Conservation (phyloP, 2,113 vertebrate species). For the Alexandromys fortis region DNA sequence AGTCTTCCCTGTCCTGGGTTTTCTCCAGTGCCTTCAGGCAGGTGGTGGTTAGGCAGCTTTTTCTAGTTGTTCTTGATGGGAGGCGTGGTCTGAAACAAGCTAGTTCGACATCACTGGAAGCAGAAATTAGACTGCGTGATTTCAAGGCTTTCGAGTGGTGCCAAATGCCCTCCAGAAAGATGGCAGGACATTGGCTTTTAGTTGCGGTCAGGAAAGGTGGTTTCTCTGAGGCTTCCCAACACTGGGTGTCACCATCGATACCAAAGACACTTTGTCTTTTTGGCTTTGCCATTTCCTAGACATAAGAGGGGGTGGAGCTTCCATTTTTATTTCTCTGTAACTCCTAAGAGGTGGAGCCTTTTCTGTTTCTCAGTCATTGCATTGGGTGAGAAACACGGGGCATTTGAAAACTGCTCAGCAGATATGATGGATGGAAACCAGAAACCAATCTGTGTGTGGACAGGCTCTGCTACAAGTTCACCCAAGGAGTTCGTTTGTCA, state of each 20-base stretch:
- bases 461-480: neutral
- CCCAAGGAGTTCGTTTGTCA: neutral
- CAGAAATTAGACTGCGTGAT: neutral
- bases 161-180: slow-evolving; percentile 8
- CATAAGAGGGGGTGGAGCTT: neutral
- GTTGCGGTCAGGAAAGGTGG: neutral
- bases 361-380: neutral
- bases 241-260: neutral
- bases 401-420: neutral
- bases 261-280: neutral
- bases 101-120: neutral
- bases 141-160: neutral
- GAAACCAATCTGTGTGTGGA: neutral
- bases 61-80: neutral
- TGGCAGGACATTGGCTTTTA: neutral
- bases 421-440: neutral
- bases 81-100: neutral
- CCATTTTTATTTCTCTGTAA: neutral
- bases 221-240: neutral
- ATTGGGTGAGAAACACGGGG: neutral
- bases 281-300: neutral
- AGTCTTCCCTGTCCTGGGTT: neutral
- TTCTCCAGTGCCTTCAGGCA: neutral
- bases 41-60: neutral
- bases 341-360: neutral